Conservation (phyloP, 2,888 invertebrate genomes). For the Sipha maydis region DNA sequence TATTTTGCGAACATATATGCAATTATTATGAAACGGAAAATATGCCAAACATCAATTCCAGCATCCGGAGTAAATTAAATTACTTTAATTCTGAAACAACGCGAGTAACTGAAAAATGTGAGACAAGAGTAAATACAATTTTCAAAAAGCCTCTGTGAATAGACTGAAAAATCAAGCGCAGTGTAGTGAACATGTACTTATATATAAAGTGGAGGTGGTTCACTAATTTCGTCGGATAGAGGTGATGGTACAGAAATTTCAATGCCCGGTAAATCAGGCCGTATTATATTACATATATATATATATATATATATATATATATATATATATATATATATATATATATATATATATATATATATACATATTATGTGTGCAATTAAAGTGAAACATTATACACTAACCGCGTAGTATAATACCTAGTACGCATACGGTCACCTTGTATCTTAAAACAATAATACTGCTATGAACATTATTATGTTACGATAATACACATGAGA, state of each 20-base stretch:
- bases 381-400: no score
- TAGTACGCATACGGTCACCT: no score
- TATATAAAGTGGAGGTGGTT: not conserved
- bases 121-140: not conserved
- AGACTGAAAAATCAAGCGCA: constrained; percentile 17
- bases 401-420: no score
- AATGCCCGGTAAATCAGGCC: not conserved
- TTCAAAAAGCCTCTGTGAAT: constrained; percentile 30
- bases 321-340: no score
- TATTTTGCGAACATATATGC: not conserved
- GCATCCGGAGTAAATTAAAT: not conserved
- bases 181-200: not conserved
- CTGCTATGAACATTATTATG: no score
- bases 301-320: no score
- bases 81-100: constrained; percentile 10
- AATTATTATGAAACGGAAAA: constrained; percentile 10
- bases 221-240: constrained; percentile 13
- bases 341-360: no score
- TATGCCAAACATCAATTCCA: not conserved
- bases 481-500: no score
- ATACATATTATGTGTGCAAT: no score
- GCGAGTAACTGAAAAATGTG: not conserved
- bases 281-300: no score
- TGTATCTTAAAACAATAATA: no score
- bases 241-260: constrained; percentile 6